Evolutionary conservation across 64 coral and sea anemone genomes (phyloP).

Genomic region (Dendronephthya gigantea): DNA sequence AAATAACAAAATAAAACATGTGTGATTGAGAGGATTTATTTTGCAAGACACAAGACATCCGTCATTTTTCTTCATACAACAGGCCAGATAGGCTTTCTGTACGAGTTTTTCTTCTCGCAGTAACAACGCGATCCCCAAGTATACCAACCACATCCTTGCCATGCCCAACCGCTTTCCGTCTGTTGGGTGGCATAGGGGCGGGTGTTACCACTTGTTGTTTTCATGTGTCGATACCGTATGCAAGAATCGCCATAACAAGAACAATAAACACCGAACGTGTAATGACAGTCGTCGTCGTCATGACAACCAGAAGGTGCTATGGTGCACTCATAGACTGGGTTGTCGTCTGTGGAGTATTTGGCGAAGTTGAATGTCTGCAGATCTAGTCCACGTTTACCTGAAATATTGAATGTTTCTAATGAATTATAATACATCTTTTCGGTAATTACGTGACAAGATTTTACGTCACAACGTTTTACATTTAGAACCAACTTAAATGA

Average conservation of each 20-base stretch:
- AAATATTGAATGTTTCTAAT: too few species aligned
- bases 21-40: too few species aligned
- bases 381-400: not conserved
- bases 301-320: conserved; percentile 15
- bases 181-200: not conserved
- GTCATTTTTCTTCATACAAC: too few species aligned
- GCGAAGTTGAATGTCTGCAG: conserved; percentile 23
- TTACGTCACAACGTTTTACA: too few species aligned
- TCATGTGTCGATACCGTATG: not conserved
- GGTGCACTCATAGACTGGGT: conserved; percentile 26
- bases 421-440: too few species aligned
- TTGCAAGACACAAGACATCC: too few species aligned
- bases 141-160: conserved; percentile 30
- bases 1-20: too few species aligned
- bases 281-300: conserved; percentile 15
- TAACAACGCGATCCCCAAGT: not conserved
- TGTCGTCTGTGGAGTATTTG: not conserved
- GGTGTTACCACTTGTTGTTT: not conserved
- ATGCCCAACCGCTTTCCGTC: not conserved
- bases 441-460: too few species aligned
- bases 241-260: conserved; percentile 7
- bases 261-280: not conserved
- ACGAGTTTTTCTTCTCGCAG: not conserved
- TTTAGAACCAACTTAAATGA: too few species aligned
- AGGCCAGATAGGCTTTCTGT: not conserved